Evolutionary conservation across 2,113 vertebrate species (phyloP).

Genomic region (Copsychus sechellarum): DNA sequence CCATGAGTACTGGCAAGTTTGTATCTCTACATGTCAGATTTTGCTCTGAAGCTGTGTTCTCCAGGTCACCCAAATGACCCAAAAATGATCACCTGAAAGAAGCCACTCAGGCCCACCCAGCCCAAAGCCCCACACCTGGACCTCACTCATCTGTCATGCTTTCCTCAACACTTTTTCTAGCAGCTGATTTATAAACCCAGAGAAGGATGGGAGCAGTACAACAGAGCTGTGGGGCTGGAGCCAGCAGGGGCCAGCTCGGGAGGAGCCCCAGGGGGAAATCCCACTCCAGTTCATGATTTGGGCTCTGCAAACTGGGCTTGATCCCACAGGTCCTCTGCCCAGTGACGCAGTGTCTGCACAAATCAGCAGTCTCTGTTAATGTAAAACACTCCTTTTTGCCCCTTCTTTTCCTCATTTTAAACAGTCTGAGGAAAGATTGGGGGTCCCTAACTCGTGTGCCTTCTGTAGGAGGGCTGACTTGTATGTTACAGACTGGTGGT

Average conservation of each 20-base stretch:
- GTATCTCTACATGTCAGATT: background rate
- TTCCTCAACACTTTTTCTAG: background rate
- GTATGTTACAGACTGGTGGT: background rate
- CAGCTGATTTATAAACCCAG: background rate
- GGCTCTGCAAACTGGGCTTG: fast-evolving
- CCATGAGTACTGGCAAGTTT: background rate
- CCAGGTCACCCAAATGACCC: background rate
- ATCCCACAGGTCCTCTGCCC: fast-evolving
- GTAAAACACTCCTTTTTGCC: background rate
- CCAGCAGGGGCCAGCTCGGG: background rate
- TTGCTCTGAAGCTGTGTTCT: background rate
- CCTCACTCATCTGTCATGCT: background rate
- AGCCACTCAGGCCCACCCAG: background rate
- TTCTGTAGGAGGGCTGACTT: background rate
- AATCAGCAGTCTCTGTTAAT: background rate
- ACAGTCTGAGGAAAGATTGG: background rate
- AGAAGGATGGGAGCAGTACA: background rate
- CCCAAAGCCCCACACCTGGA: fast-evolving
- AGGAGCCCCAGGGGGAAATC: fast-evolving
- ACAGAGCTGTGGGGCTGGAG: fast-evolving
- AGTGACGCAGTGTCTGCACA: background rate
- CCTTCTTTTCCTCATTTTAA: background rate
- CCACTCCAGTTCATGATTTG: background rate
- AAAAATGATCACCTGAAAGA: background rate
- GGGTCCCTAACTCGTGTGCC: background rate